phyloP scores from a whole-genome alignment of 2,113 vertebrate genomes.

The Tragelaphus scriptus region DNA sequence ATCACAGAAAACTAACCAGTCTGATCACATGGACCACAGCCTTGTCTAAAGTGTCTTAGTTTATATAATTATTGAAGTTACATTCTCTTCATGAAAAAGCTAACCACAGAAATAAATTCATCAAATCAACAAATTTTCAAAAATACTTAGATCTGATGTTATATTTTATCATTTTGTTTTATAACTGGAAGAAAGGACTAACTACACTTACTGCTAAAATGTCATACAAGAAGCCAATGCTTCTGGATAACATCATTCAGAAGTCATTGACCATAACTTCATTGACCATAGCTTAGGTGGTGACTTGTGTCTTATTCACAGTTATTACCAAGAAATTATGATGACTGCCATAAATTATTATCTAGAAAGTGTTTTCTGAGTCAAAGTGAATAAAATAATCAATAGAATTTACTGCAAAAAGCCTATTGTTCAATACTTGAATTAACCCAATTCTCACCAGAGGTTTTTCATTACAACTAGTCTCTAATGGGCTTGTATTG shows the following conservation, averaged over 20 bases:
- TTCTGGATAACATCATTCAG: not conserved
- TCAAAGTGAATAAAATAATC: not conserved
- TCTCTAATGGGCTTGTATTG: not conserved
- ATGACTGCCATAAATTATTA: not conserved
- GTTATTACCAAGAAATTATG: not conserved
- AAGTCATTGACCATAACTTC: not conserved
- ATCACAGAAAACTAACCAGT: not conserved
- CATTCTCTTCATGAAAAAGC: not conserved
- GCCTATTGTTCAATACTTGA: not conserved
- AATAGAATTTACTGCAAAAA: not conserved
- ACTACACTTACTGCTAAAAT: not conserved
- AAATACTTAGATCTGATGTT: not conserved
- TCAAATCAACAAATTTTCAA: not conserved
- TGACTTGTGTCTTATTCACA: not conserved
- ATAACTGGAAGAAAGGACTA: not conserved
- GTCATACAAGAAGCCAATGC: not conserved
- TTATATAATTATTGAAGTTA: not conserved
- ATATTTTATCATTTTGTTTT: not conserved
- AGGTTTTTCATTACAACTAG: not conserved
- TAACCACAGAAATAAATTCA: not conserved
- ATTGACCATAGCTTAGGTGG: not conserved
- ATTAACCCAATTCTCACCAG: not conserved
- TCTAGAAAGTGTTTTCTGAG: not conserved
- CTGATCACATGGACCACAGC: not conserved
- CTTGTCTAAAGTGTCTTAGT: slow-evolving; percentile 1